phyloP scores from a whole-genome alignment of 2,888 invertebrate genomes.

The Aleiodes testaceus region DNA sequence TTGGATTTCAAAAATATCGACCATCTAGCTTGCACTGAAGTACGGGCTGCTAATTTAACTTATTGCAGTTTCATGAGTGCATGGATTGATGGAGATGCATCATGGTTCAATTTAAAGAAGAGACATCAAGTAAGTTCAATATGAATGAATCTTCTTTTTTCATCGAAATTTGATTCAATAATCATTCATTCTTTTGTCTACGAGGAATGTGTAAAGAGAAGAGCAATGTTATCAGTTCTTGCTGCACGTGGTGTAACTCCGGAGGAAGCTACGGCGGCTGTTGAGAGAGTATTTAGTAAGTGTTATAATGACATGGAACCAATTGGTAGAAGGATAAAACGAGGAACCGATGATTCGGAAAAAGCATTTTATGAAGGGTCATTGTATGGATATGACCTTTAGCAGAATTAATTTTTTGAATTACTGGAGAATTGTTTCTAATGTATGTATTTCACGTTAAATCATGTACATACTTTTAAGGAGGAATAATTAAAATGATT shows the following conservation, averaged over 20 bases:
- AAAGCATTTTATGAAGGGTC: constrained; percentile 85
- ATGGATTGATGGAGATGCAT: constrained; percentile 84
- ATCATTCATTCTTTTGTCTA: constrained; percentile 57
- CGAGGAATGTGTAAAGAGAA: constrained; percentile 90
- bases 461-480: constrained; percentile 8
- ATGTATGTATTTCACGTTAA: constrained; percentile 9
- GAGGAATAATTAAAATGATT: constrained; percentile 8
- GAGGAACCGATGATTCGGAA: constrained; percentile 84
- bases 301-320: constrained; percentile 96
- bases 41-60: constrained; percentile 93
- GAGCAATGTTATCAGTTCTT: constrained; percentile 88
- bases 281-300: constrained; percentile 90
- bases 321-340: constrained; percentile 84
- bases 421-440: constrained; percentile 10
- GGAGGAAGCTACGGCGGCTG: constrained; percentile 82
- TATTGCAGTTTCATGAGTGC: constrained; percentile 93
- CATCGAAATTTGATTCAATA: constrained; percentile 9
- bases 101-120: constrained; percentile 81
- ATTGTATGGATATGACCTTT: constrained; percentile 82
- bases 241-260: constrained; percentile 84
- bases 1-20: constrained; percentile 91
- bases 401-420: constrained; percentile 16
- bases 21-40: constrained; percentile 96
- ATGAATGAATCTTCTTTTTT: constrained; percentile 26
- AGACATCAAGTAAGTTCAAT: constrained; percentile 81